Base-by-base conservation (phyloP, 2,888 invertebrate species). In the Alsophila aescularia region DNA sequence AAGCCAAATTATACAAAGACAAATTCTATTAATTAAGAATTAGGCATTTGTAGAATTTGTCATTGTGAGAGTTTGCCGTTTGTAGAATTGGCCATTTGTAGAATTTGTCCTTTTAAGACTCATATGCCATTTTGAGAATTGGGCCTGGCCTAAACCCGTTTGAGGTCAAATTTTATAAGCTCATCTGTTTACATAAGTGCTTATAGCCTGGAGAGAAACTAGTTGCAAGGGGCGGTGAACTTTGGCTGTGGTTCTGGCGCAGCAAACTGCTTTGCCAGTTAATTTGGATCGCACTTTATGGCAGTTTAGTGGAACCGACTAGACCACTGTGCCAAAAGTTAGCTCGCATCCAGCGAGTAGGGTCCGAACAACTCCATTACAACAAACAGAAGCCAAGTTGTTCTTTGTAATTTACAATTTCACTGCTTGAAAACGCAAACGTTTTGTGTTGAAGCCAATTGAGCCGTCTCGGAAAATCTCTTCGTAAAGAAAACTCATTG, bases 261-360 rank as follows among this genome's bases (percentile, higher is more conserved):
- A 24, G 70, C 60, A 56, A 64, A 73, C 69, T 66, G 68, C 68
- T 65, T 70, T 76, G 79, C 80, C 60, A 59, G 58, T 57, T 83
- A 83, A 82, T 85, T 81, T 80, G 67, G 73, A 81, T 76, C 77
- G 77, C 77, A 75, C 73, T 83, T 82, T 85, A 85, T 79, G 75
- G 81, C 75, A 81, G 81, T 83, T 83, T 77, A 77, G 77, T 65
- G 14, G 37, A 45, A 50, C 48, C 49, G 66, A 70, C 68, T 66
- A 64, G 75, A 65, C 70, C 72, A 75, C 60, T 64, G 75, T 86
- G 85, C 86, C 87, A 87, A 83, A 79, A 80, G 79, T 66, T 78
- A 74, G 44, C 35, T 62, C 29, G 29, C 29, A 41, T 39, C 35
- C 31, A 35, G 24, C 40, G 16, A 18, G 21, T 45, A 52, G 40